Conservation (phyloP, 1,140 invertebrate genomes). For the Pollicipes pollicipes region DNA sequence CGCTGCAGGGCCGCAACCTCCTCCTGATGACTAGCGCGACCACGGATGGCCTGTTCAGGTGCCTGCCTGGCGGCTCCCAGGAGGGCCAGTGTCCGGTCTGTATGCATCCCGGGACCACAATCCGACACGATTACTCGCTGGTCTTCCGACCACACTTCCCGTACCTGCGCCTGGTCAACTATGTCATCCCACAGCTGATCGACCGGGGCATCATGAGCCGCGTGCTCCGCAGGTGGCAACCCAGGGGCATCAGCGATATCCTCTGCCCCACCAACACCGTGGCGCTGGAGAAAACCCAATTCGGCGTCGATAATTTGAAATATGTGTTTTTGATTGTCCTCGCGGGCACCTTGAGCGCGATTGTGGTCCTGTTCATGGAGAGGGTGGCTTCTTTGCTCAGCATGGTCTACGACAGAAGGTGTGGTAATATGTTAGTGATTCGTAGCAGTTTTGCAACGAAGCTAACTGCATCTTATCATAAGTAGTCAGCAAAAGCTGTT, state of each 20-base stretch:
- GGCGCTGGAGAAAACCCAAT: not conserved
- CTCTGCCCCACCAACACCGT: not conserved
- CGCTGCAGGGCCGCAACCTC: not conserved
- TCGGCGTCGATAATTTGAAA: not conserved
- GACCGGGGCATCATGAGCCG: not conserved
- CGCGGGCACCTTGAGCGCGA: too few relatives aligned
- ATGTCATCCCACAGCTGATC: not conserved
- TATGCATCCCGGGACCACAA: not conserved
- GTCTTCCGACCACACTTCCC: not conserved
- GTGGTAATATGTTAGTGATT: too few relatives aligned
- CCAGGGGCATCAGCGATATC: not conserved
- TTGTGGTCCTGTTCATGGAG: too few relatives aligned
- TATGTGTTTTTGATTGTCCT: not conserved
- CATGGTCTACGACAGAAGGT: too few relatives aligned
- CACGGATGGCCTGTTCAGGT: not conserved
- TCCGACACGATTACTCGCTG: not conserved
- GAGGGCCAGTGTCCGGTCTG: not conserved
- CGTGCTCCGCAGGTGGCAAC: not conserved
- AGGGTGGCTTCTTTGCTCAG: too few relatives aligned
- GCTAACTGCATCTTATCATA: too few relatives aligned
- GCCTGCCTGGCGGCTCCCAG: not conserved
- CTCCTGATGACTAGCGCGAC: not conserved
- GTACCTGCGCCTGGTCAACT: not conserved
- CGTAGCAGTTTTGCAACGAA: too few relatives aligned
- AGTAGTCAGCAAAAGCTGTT: too few relatives aligned